Evolutionary conservation across 2,797 vertebrate species (phyloP), one percentile per base, ranked within the genome.

Genomic region (Thalassophryne amazonica): DNA sequence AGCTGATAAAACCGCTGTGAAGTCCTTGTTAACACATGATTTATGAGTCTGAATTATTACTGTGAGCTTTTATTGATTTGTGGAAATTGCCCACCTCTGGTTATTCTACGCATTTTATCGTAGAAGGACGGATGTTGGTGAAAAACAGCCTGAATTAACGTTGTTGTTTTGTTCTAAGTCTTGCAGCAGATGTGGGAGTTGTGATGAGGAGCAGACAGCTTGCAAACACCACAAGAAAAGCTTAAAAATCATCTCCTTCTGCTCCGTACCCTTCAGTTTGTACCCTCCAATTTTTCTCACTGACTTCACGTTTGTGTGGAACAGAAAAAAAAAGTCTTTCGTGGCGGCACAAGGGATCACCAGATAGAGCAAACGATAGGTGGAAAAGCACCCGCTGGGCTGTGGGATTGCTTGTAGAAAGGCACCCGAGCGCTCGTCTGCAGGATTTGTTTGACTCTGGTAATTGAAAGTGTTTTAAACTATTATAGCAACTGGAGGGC

Each of bases 381-480:
- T 27, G 33, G 54, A 49, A 41, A 50, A 66, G 55, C 74, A 60
- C 61, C 57, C 64, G 61, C 73, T 71, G 90, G 88, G 89, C 87
- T 89, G 84, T 86, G 71, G 71, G 64, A 59, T 81, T 80, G 78
- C 78, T 79, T 40, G 77, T 77, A 68, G 74, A 78, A 84, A 83
- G 75, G 77, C 83, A 39, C 66, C 84, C 71, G 51, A 69, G 82
- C 74, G 62, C 78, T 77, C 74, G 84, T 80, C 77, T 69, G 81
- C 71, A 91, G 94, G 91, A 94, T 97, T 95, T 98, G 94, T 98
- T 99, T 98, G 96, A 98, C 96, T 96, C 91, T 88, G 93, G 92
- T 99, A 99, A 98, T 98, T 98, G 95, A 98, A 98, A 97, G 95
- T 98, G 96, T 97, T 98, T 98, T 95, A 94, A 96, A 96, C 95